Evolutionary conservation across 2,888 invertebrate genomes (phyloP).

Genomic region (Rhingia rostrata): DNA sequence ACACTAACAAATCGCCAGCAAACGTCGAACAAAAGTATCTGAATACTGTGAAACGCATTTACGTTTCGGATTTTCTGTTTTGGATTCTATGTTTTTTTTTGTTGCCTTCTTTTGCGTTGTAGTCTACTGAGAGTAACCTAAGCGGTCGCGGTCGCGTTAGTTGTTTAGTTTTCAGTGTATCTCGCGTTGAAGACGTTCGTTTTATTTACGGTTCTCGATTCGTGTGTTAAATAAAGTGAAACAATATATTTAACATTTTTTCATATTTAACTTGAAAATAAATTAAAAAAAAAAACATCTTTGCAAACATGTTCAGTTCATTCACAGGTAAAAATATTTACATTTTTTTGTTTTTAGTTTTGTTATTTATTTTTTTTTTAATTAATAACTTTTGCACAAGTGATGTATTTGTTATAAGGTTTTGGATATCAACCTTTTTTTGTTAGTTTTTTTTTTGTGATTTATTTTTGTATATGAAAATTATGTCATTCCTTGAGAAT

Average conservation of each 20-base stretch:
- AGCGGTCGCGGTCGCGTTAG: constrained; percentile 44
- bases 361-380: constrained; percentile 1
- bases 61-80: constrained; percentile 17
- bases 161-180: constrained; percentile 69
- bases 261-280: constrained; percentile 17
- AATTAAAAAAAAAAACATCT: constrained; percentile 30
- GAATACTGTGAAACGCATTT: constrained; percentile 30
- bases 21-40: constrained; percentile 46
- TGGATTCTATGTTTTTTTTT: constrained; percentile 47
- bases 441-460: constrained; percentile 13
- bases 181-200: constrained; percentile 68
- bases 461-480: constrained; percentile 49
- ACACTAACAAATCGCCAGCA: constrained; percentile 8
- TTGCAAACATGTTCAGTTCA: constrained; percentile 82
- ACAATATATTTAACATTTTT: constrained; percentile 13
- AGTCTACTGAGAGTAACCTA: constrained; percentile 57
- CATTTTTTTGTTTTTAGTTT: constrained; percentile 1
- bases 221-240: constrained; percentile 12
- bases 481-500: constrained; percentile 63
- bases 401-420: constrained; percentile 12
- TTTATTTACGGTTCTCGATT: constrained; percentile 18
- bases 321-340: constrained; percentile 80
- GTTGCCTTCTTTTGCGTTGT: constrained; percentile 42
- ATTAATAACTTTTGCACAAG: constrained; percentile 16
- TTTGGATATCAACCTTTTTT: constrained; percentile 20